A percentile compares a stretch with the other conserved stretches of the same genome.
These are phyloP conservation scores for Mastacembelus armatus DNA, from an alignment of 2,797 vertebrate genomes.

Conservation along the genomic window DNA sequence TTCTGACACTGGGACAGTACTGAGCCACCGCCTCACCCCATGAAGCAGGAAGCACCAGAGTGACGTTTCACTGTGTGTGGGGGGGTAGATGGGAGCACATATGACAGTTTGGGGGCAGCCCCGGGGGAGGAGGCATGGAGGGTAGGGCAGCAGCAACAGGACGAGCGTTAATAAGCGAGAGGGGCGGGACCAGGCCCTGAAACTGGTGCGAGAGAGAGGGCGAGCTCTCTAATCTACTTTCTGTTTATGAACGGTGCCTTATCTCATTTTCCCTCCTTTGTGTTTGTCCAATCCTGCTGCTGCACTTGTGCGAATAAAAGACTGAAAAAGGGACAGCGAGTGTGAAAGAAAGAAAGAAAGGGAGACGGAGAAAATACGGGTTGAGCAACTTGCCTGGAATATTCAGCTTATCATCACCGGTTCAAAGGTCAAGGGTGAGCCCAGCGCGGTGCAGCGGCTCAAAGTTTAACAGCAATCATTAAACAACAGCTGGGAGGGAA, in stretches of 20 bases:
- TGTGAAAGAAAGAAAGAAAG: not conserved
- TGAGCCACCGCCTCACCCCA: constrained; percentile 46
- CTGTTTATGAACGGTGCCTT: constrained; percentile 24
- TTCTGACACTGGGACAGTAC: not conserved
- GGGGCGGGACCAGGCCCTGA: constrained; percentile 50
- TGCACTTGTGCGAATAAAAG: constrained; percentile 29
- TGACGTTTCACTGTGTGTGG: constrained; percentile 65
- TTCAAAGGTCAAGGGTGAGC: constrained; percentile 79
- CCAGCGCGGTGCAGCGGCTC: constrained; percentile 52
- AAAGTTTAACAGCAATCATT: constrained; percentile 82
- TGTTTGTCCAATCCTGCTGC: constrained; percentile 27
- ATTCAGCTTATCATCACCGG: constrained; percentile 73
- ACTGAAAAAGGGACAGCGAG: not conserved
- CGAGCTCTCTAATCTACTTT: not conserved
- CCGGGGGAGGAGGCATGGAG: constrained; percentile 48
- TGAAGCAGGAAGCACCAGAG: constrained; percentile 63
- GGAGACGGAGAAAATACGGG: constrained; percentile 22
- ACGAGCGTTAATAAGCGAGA: constrained; percentile 60
- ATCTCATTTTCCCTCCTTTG: not conserved
- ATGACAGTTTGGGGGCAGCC: constrained; percentile 82
- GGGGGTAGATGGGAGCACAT: constrained; percentile 71
- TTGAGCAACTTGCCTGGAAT: constrained; percentile 64
- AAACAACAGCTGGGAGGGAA: constrained; percentile 52
- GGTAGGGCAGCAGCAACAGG: constrained; percentile 32
- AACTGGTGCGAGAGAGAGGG: not conserved